Conservation (phyloP, 1,140 invertebrate genomes). For the Melipona quadrifasciata region DNA sequence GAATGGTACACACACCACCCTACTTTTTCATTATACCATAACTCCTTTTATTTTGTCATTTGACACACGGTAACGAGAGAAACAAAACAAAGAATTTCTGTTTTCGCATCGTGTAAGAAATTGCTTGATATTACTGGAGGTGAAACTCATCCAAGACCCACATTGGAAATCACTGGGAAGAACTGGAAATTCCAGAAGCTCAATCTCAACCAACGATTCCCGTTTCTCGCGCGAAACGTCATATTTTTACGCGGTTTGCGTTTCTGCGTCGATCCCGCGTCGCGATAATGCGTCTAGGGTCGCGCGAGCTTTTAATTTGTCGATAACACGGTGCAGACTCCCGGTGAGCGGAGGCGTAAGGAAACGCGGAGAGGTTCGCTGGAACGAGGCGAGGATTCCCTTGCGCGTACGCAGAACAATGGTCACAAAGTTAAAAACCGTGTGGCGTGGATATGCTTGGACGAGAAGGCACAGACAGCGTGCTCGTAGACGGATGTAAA, state of each 20-base stretch:
- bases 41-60: too few relatives aligned
- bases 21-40: too few relatives aligned
- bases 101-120: too few relatives aligned
- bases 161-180: too few relatives aligned
- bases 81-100: too few relatives aligned
- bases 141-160: too few relatives aligned
- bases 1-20: too few relatives aligned
- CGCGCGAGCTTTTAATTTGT: conserved; percentile 26
- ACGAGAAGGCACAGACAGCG: too few relatives aligned
- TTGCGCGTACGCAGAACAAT: conserved; percentile 28
- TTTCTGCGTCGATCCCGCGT: neutral
- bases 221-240: neutral
- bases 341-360: neutral
- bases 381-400: neutral
- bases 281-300: conserved; percentile 14
- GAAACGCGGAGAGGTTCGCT: neutral
- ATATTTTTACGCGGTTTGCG: neutral
- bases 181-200: neutral
- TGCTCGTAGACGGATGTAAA: too few relatives aligned
- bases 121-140: too few relatives aligned
- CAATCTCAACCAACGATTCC: neutral
- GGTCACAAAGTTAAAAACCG: conserved; percentile 21
- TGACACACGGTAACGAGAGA: too few relatives aligned
- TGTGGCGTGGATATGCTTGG: neutral
- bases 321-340: neutral